phyloP scores from a whole-genome alignment of 2,888 invertebrate genomes.

The Oligia latruncula region DNA sequence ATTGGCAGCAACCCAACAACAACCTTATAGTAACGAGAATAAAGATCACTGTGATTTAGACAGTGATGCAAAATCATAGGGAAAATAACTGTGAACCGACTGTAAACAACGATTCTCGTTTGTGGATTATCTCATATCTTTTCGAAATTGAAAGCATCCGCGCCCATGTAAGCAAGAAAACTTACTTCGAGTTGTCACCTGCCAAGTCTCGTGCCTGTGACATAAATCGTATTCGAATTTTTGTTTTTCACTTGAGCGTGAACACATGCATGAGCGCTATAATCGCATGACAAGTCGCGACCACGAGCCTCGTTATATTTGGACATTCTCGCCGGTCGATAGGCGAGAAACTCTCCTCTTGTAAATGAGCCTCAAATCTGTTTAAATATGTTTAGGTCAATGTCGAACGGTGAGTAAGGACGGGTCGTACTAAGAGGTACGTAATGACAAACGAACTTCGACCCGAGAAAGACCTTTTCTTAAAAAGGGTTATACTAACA shows the following conservation, averaged over 20 bases:
- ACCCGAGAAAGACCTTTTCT: conserved; percentile 48
- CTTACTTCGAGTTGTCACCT: conserved; percentile 1
- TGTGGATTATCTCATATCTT: neutral
- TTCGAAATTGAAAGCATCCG: neutral
- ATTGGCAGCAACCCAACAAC: neutral
- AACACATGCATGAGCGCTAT: neutral
- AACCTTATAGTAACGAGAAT: neutral
- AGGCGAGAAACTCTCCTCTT: conserved; percentile 12
- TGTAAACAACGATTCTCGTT: neutral
- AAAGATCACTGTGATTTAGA: neutral
- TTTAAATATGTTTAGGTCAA: conserved; percentile 45
- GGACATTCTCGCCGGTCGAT: neutral
- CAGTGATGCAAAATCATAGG: neutral
- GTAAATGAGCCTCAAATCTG: conserved; percentile 33
- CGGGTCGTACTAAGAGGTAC: conserved; percentile 47
- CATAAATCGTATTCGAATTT: neutral
- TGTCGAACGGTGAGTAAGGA: conserved; percentile 48
- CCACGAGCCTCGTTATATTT: neutral
- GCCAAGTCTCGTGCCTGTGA: neutral
- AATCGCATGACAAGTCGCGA: neutral
- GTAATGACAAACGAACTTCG: conserved; percentile 44
- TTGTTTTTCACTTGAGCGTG: neutral
- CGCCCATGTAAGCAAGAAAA: neutral
- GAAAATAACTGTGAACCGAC: neutral
- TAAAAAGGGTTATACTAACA: conserved; percentile 50